Percentiles rank a stretch among this genome's conserved stretches.
These are phyloP conservation scores for Epinephelus moara DNA, from an alignment of 2,113 vertebrate species.

Conservation along the genomic window DNA sequence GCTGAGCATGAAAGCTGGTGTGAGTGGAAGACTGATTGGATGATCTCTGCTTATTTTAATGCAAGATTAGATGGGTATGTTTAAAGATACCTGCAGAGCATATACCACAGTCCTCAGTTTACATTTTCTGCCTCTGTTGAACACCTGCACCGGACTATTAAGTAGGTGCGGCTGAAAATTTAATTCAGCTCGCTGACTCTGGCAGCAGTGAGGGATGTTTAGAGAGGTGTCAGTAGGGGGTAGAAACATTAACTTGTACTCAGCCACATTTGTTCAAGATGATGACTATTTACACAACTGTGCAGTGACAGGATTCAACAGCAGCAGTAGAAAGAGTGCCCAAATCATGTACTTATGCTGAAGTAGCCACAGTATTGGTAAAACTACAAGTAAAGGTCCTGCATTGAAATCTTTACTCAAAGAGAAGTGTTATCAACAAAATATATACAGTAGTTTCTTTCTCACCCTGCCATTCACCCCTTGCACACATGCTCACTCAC, in stretches of 20 bases:
- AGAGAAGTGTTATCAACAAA: too few species aligned
- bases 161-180: background rate
- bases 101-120: background rate
- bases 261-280: conserved; percentile 7
- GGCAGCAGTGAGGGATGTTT: background rate
- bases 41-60: conserved; percentile 18
- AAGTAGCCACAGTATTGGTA: background rate
- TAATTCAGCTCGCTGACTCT: background rate
- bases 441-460: too few species aligned
- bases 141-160: conserved; percentile 4
- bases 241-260: background rate
- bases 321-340: background rate
- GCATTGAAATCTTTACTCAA: background rate
- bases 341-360: background rate
- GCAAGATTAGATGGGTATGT: conserved; percentile 12
- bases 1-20: background rate
- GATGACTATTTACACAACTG: conserved; percentile 18
- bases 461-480: too few species aligned
- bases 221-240: background rate
- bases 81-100: conserved; percentile 11
- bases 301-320: background rate
- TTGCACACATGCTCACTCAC: too few species aligned
- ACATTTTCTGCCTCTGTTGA: conserved; percentile 16
- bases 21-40: conserved; percentile 4
- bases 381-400: background rate